phyloP scores from a whole-genome alignment of 2,797 vertebrate species.

The Todus mexicanus region DNA sequence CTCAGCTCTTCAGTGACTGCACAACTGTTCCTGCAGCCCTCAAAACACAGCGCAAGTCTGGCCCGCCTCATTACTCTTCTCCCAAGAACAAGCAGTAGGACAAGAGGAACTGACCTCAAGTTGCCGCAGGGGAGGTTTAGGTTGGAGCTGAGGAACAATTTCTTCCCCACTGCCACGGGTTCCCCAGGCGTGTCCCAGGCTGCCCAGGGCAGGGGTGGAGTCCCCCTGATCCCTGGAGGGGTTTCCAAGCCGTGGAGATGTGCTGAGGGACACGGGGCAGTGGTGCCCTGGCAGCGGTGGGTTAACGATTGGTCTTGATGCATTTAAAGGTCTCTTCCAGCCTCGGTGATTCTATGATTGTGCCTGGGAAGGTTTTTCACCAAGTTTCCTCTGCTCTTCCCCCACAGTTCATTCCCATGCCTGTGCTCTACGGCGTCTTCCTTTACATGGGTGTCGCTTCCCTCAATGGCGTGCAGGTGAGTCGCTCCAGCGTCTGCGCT shows the following conservation, averaged over 20 bases:
- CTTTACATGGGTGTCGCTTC: slow-evolving; percentile 98
- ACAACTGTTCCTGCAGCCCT: rapidly evolving
- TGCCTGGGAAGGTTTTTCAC: not conserved
- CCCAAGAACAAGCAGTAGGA: too few species aligned
- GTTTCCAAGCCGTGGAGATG: not conserved
- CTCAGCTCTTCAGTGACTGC: not conserved
- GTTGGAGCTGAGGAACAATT: too few species aligned
- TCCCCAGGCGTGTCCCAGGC: too few species aligned
- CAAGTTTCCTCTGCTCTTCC: not conserved
- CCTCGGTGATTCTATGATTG: not conserved
- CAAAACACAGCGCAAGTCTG: not conserved
- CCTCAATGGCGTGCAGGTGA: slow-evolving; percentile 95
- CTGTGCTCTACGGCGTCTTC: slow-evolving; percentile 96
- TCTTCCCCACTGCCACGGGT: too few species aligned
- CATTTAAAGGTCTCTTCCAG: not conserved
- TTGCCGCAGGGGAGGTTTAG: too few species aligned
- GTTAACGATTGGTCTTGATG: not conserved
- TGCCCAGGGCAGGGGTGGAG: too few species aligned
- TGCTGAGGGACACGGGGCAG: not conserved
- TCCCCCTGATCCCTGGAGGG: too few species aligned
- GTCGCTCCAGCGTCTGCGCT: not conserved
- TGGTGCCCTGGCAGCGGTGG: not conserved
- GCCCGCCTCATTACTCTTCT: rapidly evolving
- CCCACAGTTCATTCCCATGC: slow-evolving; percentile 94
- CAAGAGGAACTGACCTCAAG: too few species aligned